These are phyloP conservation scores for Shargacucullia verbasci DNA, from an alignment of 2,888 invertebrate species.

Conservation along the genomic window DNA sequence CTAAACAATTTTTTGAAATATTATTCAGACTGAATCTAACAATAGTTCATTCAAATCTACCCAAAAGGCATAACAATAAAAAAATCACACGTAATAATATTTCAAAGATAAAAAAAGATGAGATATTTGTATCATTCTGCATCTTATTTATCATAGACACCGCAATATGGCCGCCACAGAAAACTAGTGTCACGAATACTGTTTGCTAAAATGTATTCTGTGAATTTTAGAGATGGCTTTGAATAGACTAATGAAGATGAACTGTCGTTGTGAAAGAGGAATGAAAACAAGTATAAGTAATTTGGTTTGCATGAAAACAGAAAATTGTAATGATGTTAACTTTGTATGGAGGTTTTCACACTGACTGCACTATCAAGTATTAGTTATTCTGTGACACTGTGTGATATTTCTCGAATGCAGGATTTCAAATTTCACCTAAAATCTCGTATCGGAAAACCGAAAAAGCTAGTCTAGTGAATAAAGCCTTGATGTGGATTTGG, in stretches of 20 bases:
- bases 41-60: background rate
- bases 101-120: constrained; percentile 4
- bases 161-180: constrained; percentile 13
- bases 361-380: too few relatives aligned
- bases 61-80: background rate
- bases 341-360: too few relatives aligned
- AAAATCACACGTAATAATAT: background rate
- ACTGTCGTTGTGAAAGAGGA: constrained; percentile 3
- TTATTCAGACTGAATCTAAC: background rate
- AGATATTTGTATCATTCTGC: constrained; percentile 10
- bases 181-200: constrained; percentile 16
- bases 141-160: constrained; percentile 11
- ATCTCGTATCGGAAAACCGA: too few relatives aligned
- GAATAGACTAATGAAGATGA: constrained; percentile 32
- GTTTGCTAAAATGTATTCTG: constrained; percentile 7
- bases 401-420: too few relatives aligned
- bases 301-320: background rate
- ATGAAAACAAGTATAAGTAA: constrained; percentile 6
- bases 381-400: too few relatives aligned
- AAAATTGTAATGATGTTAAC: too few relatives aligned
- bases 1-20: too few relatives aligned
- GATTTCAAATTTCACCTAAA: too few relatives aligned
- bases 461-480: too few relatives aligned
- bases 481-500: too few relatives aligned
- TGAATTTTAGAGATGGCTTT: constrained; percentile 19